Evolutionary conservation across 2,113 vertebrate species (phyloP).

Genomic region (Rana temporaria): DNA sequence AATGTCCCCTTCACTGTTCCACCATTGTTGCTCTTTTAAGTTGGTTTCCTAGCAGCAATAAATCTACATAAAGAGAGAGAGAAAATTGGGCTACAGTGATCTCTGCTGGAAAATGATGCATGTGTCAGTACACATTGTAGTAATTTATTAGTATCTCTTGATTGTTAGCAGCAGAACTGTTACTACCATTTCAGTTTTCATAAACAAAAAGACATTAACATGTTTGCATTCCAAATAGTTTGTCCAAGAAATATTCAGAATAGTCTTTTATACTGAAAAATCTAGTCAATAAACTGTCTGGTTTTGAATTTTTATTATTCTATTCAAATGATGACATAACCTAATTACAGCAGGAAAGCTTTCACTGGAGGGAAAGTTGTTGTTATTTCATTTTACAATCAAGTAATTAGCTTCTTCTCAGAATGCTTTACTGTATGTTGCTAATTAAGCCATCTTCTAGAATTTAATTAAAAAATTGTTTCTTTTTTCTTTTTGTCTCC

Average conservation of each 20-base stretch:
- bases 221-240: background rate
- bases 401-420: conserved; percentile 75
- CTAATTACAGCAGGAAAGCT: conserved; percentile 72
- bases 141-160: too few species aligned
- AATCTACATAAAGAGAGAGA: too few species aligned
- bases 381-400: conserved; percentile 75
- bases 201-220: background rate
- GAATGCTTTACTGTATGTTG: conserved; percentile 65
- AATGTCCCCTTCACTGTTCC: too few species aligned
- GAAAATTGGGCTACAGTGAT: too few species aligned
- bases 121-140: too few species aligned
- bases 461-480: conserved; percentile 68
- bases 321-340: conserved; percentile 72
- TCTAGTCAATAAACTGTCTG: conserved; percentile 61
- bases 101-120: too few species aligned
- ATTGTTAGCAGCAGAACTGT: too few species aligned
- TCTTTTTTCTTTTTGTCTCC: background rate
- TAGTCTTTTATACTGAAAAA: conserved; percentile 67
- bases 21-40: too few species aligned
- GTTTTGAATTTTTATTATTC: conserved; percentile 72
- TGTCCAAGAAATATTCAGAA: background rate
- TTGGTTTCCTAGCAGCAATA: too few species aligned
- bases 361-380: conserved; percentile 70
- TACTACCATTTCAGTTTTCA: background rate
- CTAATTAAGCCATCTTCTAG: conserved; percentile 68